Evolutionary conservation across 92 coral and sea anemone species (phyloP), one percentile per base, ranked within the genome.

Genomic region (Bergia puertoricense): DNA sequence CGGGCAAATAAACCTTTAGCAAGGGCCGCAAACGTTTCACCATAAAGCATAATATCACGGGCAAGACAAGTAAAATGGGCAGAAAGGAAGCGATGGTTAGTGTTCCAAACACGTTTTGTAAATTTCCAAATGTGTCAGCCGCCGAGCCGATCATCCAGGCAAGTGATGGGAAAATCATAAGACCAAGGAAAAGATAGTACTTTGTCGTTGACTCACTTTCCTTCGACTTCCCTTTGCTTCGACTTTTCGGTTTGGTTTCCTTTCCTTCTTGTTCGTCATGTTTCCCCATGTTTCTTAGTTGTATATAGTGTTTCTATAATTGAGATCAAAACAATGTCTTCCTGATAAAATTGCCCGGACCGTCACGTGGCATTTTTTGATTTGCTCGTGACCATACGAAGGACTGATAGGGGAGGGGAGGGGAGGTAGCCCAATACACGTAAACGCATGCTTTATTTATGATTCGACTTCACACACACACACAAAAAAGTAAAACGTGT

Each of bases 71-170:
- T 11, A 90, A 77, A 16, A 85, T 23, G 0, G 90, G 81, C 37
- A 93, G 85, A 43, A 90, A 37, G 3, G 91, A 56, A 6, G 88
- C 93, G 38, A 90, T 89, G 7, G 92, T 88, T 2, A 89, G 66
- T 38, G 90, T 81, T 23, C 98, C 96, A 87, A 95, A 90, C 14
- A 95, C 92, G 7, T 86, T 90, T 3, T 95, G 91, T 67, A 90
- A 50, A 85, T 93, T 95, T 66, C 88, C 89, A 30, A 93, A 48
- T 8, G 91, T 92, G 81, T 93, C 96, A 69, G 92, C 93, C 46
- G 95, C 95, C 45, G 94, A 95, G 51, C 92, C 89, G 6, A 90
- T 48, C n/a, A 95, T 44, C 96, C 96, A 93, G 10, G 93, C 94
- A 11, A 95, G 90, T 39, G 98, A 86, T 23, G 98, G 98, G 41